Evolutionary conservation across 2,888 invertebrate genomes (phyloP).

Genomic region (Hyposoter dolosus): DNA sequence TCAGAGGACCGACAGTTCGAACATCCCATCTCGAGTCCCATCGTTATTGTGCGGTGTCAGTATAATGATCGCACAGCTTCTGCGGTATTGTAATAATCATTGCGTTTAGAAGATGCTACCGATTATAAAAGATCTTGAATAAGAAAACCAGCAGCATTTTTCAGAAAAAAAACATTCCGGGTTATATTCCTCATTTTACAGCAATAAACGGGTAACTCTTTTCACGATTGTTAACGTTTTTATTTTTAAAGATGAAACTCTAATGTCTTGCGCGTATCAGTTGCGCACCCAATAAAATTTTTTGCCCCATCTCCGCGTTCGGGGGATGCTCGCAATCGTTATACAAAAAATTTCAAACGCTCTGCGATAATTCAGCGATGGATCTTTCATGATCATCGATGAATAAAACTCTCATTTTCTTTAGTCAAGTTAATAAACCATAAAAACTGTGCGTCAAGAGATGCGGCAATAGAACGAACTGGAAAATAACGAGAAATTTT

Average conservation of each 20-base stretch:
- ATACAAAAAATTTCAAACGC: not conserved
- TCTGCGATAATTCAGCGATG: not conserved
- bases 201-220: not conserved
- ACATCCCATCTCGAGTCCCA: constrained; percentile 30
- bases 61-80: constrained; percentile 42
- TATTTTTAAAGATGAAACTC: not conserved
- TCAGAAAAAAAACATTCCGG: not conserved
- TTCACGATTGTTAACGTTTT: constrained; percentile 9
- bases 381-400: not conserved
- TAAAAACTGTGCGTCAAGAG: not conserved
- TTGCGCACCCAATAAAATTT: not conserved
- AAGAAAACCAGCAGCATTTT: constrained; percentile 18
- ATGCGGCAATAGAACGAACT: not conserved
- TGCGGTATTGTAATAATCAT: constrained; percentile 57
- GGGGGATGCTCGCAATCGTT: not conserved
- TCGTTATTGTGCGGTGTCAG: constrained; percentile 56
- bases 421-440: not conserved
- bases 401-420: not conserved
- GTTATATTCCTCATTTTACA: constrained; percentile 10
- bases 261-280: not conserved
- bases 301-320: not conserved
- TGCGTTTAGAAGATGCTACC: constrained; percentile 34
- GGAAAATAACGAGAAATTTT: not conserved
- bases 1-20: constrained; percentile 15
- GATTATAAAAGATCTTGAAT: constrained; percentile 34